Conservation (phyloP, 1,140 invertebrate species). For the Orchestia grillus region DNA sequence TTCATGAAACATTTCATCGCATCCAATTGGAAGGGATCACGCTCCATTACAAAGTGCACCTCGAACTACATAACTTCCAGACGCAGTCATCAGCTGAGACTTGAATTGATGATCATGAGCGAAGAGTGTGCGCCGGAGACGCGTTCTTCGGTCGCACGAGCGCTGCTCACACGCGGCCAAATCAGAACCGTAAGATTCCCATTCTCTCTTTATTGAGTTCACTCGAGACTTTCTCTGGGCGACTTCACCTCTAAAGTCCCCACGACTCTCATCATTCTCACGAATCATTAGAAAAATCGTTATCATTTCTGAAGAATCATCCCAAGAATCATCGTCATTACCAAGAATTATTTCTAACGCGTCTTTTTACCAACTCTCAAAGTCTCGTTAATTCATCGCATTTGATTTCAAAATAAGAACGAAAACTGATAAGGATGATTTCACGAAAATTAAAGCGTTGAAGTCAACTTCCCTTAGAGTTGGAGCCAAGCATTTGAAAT, state of each 20-base stretch:
- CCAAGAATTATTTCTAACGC: not conserved
- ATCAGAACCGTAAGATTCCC: not conserved
- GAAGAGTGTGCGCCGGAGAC: not conserved
- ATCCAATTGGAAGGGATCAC: not conserved
- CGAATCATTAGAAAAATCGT: too few relatives aligned
- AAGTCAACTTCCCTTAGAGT: not conserved
- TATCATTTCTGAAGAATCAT: not conserved
- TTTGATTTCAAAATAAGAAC: not conserved
- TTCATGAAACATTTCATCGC: not conserved
- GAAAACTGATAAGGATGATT: not conserved
- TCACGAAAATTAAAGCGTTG: not conserved
- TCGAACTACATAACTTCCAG: not conserved
- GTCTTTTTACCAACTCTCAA: not conserved
- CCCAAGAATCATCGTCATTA: not conserved
- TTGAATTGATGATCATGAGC: not conserved
- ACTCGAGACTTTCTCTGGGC: not conserved
- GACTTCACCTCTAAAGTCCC: not conserved
- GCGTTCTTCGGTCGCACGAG: not conserved
- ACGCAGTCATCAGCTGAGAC: not conserved
- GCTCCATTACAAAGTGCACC: not conserved
- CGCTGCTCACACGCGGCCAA: not conserved
- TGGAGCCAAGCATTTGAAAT: not conserved
- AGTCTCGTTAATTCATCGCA: not conserved
- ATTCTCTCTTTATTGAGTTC: constrained; percentile 9
- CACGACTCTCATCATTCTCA: not conserved